phyloP scores from a whole-genome alignment of 2,113 vertebrate species.

The Clarias batrachus region DNA sequence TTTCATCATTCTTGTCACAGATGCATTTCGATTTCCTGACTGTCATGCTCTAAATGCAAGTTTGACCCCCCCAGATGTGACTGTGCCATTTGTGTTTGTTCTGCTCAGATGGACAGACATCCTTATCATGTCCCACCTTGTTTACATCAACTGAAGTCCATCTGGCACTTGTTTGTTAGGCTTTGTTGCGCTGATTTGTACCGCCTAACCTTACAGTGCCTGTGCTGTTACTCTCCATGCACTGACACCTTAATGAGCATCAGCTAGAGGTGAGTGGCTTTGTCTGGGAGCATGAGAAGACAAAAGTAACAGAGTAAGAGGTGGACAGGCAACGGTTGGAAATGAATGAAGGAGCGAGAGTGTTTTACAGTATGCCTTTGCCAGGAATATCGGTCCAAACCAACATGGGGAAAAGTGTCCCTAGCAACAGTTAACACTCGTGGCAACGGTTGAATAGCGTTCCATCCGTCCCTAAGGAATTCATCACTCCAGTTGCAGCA shows the following conservation, averaged over 20 bases:
- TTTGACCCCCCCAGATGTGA: slow-evolving; percentile 12
- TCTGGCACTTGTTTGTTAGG: slow-evolving; percentile 20
- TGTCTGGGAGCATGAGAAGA: not conserved
- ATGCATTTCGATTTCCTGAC: not conserved
- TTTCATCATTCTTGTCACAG: slow-evolving; percentile 35
- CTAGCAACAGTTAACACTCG: slow-evolving; percentile 62
- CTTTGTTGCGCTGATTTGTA: slow-evolving; percentile 17
- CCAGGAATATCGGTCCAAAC: slow-evolving; percentile 14
- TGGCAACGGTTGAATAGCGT: slow-evolving; percentile 58
- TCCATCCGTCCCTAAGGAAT: slow-evolving; percentile 39
- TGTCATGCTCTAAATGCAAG: not conserved
- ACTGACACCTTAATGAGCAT: not conserved
- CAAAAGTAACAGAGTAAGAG: not conserved
- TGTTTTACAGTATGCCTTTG: slow-evolving; percentile 13
- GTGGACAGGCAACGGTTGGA: not conserved
- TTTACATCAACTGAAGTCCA: slow-evolving; percentile 10
- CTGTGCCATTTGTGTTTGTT: slow-evolving; percentile 22
- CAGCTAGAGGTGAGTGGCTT: not conserved
- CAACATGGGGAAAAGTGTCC: slow-evolving; percentile 52
- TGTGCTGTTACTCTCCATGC: not conserved
- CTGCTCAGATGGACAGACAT: not conserved
- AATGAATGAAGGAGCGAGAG: not conserved
- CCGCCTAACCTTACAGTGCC: slow-evolving; percentile 12
- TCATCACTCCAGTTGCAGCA: slow-evolving; percentile 44
- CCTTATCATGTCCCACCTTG: slow-evolving; percentile 5